Evolutionary conservation across 2,113 vertebrate genomes (phyloP).

Genomic region (Festucalex cinctus): DNA sequence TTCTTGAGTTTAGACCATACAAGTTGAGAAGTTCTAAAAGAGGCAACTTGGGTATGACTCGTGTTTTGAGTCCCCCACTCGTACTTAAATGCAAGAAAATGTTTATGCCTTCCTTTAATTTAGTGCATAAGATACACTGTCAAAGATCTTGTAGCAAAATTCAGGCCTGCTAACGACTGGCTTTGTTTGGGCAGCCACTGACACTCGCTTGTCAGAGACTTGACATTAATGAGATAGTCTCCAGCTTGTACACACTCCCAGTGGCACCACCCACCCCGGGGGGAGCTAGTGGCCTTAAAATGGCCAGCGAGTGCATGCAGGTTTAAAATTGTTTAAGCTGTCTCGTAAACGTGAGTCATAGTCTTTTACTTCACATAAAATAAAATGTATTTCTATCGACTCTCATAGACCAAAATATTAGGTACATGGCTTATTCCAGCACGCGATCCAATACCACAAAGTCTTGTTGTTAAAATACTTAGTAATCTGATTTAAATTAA

Average conservation of each 20-base stretch:
- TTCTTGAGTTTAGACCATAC: too few species aligned
- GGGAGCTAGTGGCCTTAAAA: constrained; percentile 20
- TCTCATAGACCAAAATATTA: not conserved
- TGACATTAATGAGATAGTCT: constrained; percentile 57
- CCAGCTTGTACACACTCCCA: constrained; percentile 5
- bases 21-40: too few species aligned
- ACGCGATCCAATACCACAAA: too few species aligned
- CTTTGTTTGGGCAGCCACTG: constrained; percentile 47
- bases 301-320: constrained; percentile 4
- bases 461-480: too few species aligned
- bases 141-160: constrained; percentile 42
- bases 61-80: too few species aligned
- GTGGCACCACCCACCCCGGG: constrained; percentile 9
- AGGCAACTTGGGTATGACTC: too few species aligned
- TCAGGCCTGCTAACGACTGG: constrained; percentile 43
- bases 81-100: not conserved
- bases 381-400: not conserved
- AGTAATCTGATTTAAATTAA: too few species aligned
- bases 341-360: not conserved
- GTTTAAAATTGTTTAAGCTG: constrained; percentile 4
- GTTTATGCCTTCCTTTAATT: constrained; percentile 10
- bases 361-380: not conserved
- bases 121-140: constrained; percentile 10
- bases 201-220: constrained; percentile 57
- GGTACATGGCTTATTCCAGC: not conserved